Evolutionary conservation across 2,797 vertebrate genomes (phyloP), one percentile per base, ranked within the genome.

Genomic region (Spinibarbus caldwelli): DNA sequence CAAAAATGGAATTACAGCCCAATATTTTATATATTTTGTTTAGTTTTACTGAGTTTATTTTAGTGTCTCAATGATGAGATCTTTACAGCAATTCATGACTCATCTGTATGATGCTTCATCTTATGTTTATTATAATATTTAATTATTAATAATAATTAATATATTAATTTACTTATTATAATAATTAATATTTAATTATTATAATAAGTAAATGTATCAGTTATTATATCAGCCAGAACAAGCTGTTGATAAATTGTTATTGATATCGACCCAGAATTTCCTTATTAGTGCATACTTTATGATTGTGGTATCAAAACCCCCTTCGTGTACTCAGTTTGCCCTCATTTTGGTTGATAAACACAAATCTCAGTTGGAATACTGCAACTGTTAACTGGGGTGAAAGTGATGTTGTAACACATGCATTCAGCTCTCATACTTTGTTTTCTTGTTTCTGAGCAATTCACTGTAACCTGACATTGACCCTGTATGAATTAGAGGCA

Each of bases 271-370:
- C 11, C 31, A n/a, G n/a, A n/a, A n/a, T n/a, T n/a, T n/a, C n/a
- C n/a, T n/a, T n/a, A 26, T 54, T 7, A 26, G 7, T 26, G 4
- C n/a, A 57, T 57, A 38, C 7, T 14, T 54, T 21, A 78, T 19
- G n/a, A 31, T 19, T 78, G 38, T 31, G 21, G n/a, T 36, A 26
- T 21, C 9, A 64, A 45, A 78, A 21, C 23, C 6, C 5, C 17
- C 7, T 59, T 62, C 31, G 54, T 78, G 76, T 29, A 4, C n/a
- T 21, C 38, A 29, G 38, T 64, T 14, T 64, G 15, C 38, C 77
- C 77, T 78, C 57, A 64, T 78, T 78, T 43, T 64, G 57, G 57
- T 64, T 78, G 38, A 29, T 62, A 43, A 54, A 57, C 47, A 43
- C 77, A 43, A 14, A 31, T 62, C 26, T 45, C 57, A 31, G 5